These are phyloP conservation scores for Herpetotheres cachinnans DNA, from an alignment of 2,113 vertebrate genomes.

Conservation along the genomic window DNA sequence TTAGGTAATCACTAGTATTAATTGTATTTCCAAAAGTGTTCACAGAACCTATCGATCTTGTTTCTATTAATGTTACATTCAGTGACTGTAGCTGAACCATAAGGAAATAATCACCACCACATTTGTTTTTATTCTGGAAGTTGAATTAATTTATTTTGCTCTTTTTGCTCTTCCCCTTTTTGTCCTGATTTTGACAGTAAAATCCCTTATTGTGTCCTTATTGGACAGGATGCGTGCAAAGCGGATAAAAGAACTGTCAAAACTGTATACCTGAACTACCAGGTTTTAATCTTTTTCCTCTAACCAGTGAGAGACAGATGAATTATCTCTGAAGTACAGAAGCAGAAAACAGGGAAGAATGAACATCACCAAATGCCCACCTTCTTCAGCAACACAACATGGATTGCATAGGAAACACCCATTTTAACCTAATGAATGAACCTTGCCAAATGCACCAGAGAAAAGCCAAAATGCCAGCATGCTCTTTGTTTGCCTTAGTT, in stretches of 20 bases:
- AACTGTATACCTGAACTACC: background rate
- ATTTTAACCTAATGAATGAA: background rate
- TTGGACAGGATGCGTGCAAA: background rate
- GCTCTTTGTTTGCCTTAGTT: background rate
- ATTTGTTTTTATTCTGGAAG: background rate
- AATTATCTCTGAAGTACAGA: constrained; percentile 20
- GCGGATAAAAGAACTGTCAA: background rate
- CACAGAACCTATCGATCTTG: background rate
- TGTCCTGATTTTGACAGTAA: background rate
- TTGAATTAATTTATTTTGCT: background rate
- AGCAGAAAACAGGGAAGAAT: background rate
- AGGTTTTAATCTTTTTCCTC: constrained; percentile 1
- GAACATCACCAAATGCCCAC: background rate
- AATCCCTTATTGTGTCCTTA: background rate
- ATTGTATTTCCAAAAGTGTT: background rate
- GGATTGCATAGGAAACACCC: background rate
- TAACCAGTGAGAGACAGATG: background rate
- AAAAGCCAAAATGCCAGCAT: background rate
- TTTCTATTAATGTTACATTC: background rate
- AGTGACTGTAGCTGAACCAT: background rate
- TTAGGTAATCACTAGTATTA: background rate
- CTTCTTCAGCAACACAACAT: background rate
- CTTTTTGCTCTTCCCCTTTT: background rate
- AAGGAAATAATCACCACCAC: background rate
- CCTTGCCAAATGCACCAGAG: background rate